Evolutionary conservation across 2,888 invertebrate species (phyloP), one percentile per base, ranked within the genome.

Genomic region (Lobophora halterata): DNA sequence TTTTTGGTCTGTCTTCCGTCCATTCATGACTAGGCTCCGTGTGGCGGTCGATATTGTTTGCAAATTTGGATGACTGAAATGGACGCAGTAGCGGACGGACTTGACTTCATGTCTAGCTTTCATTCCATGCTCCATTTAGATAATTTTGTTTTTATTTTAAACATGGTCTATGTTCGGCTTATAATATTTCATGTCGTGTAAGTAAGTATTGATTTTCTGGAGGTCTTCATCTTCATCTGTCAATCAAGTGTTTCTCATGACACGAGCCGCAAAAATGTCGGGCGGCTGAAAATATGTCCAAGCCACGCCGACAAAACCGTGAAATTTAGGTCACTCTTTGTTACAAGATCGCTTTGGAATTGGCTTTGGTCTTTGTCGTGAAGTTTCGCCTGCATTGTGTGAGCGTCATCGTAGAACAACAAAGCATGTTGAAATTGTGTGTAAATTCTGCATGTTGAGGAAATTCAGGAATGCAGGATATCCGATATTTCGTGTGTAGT

Each of bases 1-100:
- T 67, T 71, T 75, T 71, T 71, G 71, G 71, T 49, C 60, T 53
- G 52, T 16, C 74, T 77, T 81, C 80, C 80, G 76, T 67, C 70
- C 79, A 79, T 81, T 81, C 66, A 79, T 74, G 52, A 61, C 59
- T 61, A 59, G 52, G 48, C 40, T 45, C 31, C 16, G 24, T 25
- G 31, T 46, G 53, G 59, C 49, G 55, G 53, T 46, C 36, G 48
- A 54, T 55, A 76, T 78, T 80, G 75, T 78, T 69, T 79, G 75
- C 67, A 61, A 75, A 78, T 77, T 59, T 46, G 49, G 13, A 13
- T 24, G 34, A 49, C 33, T 46, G 30, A 42, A 46, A 39, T 46
- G 30, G 30, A 33, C 5, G 17, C 27, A 14, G 7, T 8, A 9
- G 19, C 4, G 29, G 7, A 4, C 5, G 9, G 5, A 3, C 5